phyloP scores from a whole-genome alignment of 2,888 invertebrate species.

The Mantis religiosa region DNA sequence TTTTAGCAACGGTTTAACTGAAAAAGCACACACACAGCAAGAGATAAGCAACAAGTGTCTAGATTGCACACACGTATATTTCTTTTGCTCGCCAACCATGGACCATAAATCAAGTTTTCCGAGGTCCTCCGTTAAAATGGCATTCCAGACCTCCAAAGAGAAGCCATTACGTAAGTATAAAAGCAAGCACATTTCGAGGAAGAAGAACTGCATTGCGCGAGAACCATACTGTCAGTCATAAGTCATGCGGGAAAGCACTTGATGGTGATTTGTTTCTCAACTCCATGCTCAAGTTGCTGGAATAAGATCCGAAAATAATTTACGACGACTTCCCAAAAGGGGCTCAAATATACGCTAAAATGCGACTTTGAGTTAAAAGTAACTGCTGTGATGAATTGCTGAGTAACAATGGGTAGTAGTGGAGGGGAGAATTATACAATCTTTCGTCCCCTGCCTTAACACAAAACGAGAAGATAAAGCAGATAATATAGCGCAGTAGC shows the following conservation, averaged over 20 bases:
- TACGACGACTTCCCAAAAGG: not conserved
- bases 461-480: not conserved
- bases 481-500: not conserved
- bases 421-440: too few species aligned
- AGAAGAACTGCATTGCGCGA: not conserved
- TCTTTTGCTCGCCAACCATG: not conserved
- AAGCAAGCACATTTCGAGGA: not conserved
- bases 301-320: not conserved
- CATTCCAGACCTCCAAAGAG: not conserved
- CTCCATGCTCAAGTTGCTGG: not conserved
- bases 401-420: not conserved
- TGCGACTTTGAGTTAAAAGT: not conserved
- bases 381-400: not conserved
- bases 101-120: not conserved
- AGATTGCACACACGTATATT: not conserved
- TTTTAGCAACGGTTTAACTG: not conserved
- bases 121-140: not conserved
- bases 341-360: not conserved
- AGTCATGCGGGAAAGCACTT: not conserved
- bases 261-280: not conserved
- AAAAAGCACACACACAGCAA: not conserved
- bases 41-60: not conserved
- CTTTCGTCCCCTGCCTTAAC: not conserved
- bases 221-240: not conserved
- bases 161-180: not conserved